Evolutionary conservation across 2,888 invertebrate species (phyloP).

Genomic region (Diplolepis rosae): DNA sequence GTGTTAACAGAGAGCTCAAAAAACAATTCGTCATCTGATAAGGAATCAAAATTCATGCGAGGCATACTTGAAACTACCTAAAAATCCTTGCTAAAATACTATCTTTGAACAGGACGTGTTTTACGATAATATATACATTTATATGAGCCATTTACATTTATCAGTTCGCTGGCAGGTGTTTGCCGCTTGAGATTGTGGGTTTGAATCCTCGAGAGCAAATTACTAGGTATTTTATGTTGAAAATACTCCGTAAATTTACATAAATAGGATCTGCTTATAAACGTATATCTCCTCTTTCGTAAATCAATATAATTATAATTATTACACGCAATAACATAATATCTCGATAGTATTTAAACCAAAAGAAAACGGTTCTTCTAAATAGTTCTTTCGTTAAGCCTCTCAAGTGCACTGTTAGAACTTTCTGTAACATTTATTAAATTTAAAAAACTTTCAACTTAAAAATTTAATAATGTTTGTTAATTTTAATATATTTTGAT

Average conservation of each 20-base stretch:
- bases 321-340: background rate
- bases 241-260: slow-evolving; percentile 22
- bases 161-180: slow-evolving; percentile 21
- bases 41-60: background rate
- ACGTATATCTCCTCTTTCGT: background rate
- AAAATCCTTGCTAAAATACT: background rate
- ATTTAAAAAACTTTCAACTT: too few species aligned
- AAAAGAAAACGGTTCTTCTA: too few species aligned
- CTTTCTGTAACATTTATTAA: too few species aligned
- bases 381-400: too few species aligned
- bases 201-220: slow-evolving; percentile 27
- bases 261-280: slow-evolving; percentile 8
- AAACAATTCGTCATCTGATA: background rate
- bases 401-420: too few species aligned
- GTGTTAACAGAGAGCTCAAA: background rate
- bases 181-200: slow-evolving; percentile 2
- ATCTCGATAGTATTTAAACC: too few species aligned
- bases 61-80: too few species aligned
- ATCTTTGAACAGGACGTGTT: background rate
- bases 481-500: too few species aligned
- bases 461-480: too few species aligned
- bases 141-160: slow-evolving; percentile 28
- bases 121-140: slow-evolving; percentile 22
- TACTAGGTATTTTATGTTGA: slow-evolving; percentile 10
- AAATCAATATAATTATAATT: background rate